Evolutionary conservation across 2,888 invertebrate genomes (phyloP).

Genomic region (Thysanoteuthis rhombus): DNA sequence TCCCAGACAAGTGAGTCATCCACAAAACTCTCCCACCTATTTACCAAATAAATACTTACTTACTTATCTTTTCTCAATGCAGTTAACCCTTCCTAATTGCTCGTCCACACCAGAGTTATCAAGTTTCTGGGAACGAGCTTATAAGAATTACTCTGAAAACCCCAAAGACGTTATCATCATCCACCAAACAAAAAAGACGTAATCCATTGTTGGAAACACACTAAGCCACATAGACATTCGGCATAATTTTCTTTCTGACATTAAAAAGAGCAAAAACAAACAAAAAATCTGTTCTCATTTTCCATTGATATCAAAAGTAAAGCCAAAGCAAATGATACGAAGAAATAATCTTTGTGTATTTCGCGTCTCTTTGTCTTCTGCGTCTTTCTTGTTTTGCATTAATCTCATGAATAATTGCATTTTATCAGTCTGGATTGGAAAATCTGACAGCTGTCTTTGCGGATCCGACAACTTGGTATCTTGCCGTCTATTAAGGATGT

Average conservation of each 20-base stretch:
- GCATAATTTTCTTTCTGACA: neutral
- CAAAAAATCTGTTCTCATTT: neutral
- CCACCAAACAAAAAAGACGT: neutral
- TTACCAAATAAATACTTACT: neutral
- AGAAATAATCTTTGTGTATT: neutral
- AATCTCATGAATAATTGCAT: neutral
- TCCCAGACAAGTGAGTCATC: neutral
- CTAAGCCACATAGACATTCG: neutral
- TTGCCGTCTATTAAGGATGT: neutral
- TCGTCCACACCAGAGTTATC: neutral
- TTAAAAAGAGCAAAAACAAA: neutral
- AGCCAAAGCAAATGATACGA: neutral
- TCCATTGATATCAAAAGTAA: neutral
- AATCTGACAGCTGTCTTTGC: neutral
- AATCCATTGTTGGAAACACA: conserved; percentile 12
- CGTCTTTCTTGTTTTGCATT: neutral
- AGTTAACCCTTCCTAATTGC: neutral
- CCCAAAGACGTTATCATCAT: neutral
- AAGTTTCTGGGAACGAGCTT: neutral
- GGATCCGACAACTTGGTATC: neutral
- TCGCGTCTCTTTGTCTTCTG: neutral
- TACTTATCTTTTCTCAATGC: neutral
- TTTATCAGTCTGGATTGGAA: conserved; percentile 12
- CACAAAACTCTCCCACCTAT: too few relatives aligned
- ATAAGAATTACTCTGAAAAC: neutral